Evolutionary conservation across 2,113 vertebrate genomes (phyloP), one percentile per base, ranked within the genome.

Genomic region (Sinocyclocheilus rhinocerous): DNA sequence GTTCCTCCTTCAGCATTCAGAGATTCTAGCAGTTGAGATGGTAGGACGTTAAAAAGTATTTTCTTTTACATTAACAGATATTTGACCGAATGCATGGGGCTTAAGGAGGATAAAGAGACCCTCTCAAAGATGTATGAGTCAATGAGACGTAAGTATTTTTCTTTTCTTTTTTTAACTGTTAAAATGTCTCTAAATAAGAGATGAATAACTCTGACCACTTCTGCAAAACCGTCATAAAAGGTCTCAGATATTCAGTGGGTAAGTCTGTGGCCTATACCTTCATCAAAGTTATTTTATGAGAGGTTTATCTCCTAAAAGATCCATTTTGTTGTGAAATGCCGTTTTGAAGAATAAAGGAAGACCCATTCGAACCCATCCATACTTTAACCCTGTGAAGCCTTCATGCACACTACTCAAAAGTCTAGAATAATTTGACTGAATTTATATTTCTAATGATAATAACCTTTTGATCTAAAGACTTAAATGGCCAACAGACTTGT

Each of bases 81-180:
- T 88, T 95, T 99, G 91, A 95, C 94, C 55, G 97, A 97, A 91
- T 96, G 93, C 90, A 92, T 99, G 78, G 94, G 91, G 83, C 90
- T 98, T 86, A 98, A 96, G 91, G 96, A 96, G 5, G 92, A 96
- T 50, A 96, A 92, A 90, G 90, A 93, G 80, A 92, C 90, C 0
- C 92, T 97, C 59, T 92, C 94, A 9, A 96, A 95, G 86, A 92
- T 98, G 91, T 93, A 96, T 4, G 98, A 98, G 33, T 91, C 91
- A 12, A 97, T 99, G 97, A 97, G 96, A 95, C 93, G 98, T 99
- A 95, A 96, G 98, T 93, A 73, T 67, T 78, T 24, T 2, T 20
- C 65, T 82, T 26, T 20, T 63, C 42, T 45, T 42, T 6, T 4
- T 61, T 6, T 73, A 26, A 39, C n/a, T 57, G 26, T 55, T 78